Base-by-base conservation (phyloP, 1,140 invertebrate genomes). In the Cardiocondyla obscurior region DNA sequence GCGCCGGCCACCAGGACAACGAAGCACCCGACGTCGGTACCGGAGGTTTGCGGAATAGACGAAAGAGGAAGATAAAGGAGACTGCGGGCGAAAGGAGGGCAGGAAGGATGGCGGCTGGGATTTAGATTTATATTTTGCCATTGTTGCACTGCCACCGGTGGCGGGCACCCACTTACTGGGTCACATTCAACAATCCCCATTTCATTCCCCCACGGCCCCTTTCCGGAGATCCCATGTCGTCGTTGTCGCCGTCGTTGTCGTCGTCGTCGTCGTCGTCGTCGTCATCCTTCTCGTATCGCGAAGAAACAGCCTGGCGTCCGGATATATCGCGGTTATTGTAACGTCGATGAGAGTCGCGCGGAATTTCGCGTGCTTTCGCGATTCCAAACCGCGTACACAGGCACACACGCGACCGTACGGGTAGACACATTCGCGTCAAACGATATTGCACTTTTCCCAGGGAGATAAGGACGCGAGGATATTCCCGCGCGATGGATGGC, bases 311-410 rank as follows among this genome's bases (percentile, higher is more conserved):
- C 64, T 46, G 84, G 55, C 62, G 81, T 67, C 70, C 81, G 87
- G 87, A 90, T 90, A 89, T 91, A 90, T 90, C 83, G 85, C 88
- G 82, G 88, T 91, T 92, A 92, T 91, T 91, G 90, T 91, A 91
- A 91, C 85, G 85, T 91, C 91, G 89, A 90, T 88, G 89, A 90
- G 90, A 92, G 86, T 89, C 87, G 85, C 84, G 83, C 69, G 77
- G 83, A 86, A 89, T 90, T 89, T 84, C 82, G 82, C 87, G 83
- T 85, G 88, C 87, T 90, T 89, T 64, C 79, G 69, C 79, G 73
- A 85, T 58, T 83, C 65, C 73, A 82, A 6, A 46, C 73, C 55
- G 73, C 84, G 82, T 62, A 12, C 12, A 69, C 44, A 51, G 16
- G 4, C 30, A 5, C 46, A 22, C 14, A 39, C n/a, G 36, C 22